Evolutionary conservation across 2,113 vertebrate genomes (phyloP).

Genomic region (Cinclus mexicanus): DNA sequence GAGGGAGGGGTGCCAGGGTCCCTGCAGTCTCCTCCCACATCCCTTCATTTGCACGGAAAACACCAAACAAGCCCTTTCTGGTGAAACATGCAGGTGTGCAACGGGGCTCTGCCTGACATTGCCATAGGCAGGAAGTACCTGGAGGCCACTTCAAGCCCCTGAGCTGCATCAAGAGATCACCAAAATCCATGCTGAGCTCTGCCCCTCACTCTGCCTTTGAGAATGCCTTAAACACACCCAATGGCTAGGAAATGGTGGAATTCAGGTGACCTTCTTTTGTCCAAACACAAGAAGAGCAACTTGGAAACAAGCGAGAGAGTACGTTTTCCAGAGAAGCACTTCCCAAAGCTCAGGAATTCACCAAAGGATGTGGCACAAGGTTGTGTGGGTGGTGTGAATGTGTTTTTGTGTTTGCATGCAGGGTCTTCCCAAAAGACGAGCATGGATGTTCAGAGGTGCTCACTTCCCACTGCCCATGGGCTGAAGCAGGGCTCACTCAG

Average conservation of each 20-base stretch:
- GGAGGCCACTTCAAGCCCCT: background rate
- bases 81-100: background rate
- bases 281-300: background rate
- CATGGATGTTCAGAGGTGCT: background rate
- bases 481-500: background rate
- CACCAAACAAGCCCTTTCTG: background rate
- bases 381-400: background rate
- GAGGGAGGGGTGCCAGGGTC: background rate
- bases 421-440: background rate
- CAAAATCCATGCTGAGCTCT: background rate
- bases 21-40: background rate
- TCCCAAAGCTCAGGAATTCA: background rate
- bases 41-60: background rate
- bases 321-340: background rate
- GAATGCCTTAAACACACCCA: background rate
- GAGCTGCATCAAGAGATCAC: background rate
- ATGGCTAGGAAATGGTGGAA: background rate
- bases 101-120: background rate
- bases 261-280: background rate
- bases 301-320: background rate
- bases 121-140: background rate
- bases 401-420: accelerated
- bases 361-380: background rate
- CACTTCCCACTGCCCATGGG: accelerated
- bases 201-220: background rate